A percentile compares a stretch with the other conserved stretches of the same genome.
phyloP scores from a whole-genome alignment of 2,113 vertebrate genomes.

The Gnathonemus echidnorhynchus region DNA sequence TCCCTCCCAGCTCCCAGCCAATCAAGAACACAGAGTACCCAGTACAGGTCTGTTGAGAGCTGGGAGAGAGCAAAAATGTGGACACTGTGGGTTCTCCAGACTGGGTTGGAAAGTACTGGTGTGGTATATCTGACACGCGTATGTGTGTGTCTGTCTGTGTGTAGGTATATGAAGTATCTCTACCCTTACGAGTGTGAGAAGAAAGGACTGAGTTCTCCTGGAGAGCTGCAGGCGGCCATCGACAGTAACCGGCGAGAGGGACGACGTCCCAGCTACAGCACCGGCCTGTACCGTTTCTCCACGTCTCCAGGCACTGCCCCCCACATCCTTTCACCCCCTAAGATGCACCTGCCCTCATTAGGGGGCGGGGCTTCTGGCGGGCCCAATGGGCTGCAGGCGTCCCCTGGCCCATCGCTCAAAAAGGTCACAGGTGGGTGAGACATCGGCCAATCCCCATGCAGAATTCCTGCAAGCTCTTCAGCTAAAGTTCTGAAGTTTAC shows the following conservation, averaged over 20 bases:
- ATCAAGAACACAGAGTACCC: background rate
- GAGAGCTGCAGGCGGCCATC: conserved; percentile 89
- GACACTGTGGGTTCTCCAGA: background rate
- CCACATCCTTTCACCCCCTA: conserved; percentile 56
- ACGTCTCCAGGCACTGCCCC: conserved; percentile 53
- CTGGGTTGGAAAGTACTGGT: background rate
- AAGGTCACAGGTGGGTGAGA: conserved; percentile 62
- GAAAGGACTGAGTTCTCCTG: conserved; percentile 88
- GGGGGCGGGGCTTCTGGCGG: conserved; percentile 46
- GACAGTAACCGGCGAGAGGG: conserved; percentile 92
- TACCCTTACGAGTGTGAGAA: conserved; percentile 96
- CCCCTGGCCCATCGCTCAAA: conserved; percentile 66
- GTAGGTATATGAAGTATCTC: conserved; percentile 88
- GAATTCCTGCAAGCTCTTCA: background rate
- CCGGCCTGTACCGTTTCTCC: conserved; percentile 78
- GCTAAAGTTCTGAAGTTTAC: background rate
- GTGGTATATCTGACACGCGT: background rate
- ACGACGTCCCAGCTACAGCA: conserved; percentile 87
- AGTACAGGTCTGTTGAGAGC: background rate
- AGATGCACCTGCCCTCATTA: conserved; percentile 69
- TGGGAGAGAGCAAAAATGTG: background rate
- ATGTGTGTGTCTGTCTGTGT: too few relatives aligned
- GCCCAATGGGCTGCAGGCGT: conserved; percentile 60
- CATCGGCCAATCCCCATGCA: background rate
- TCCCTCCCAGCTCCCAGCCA: background rate